A percentile compares a stretch with the other conserved stretches of the same genome.
These are phyloP conservation scores for Siphamia tubifer DNA, from an alignment of 2,113 vertebrate genomes.

Conservation along the genomic window DNA sequence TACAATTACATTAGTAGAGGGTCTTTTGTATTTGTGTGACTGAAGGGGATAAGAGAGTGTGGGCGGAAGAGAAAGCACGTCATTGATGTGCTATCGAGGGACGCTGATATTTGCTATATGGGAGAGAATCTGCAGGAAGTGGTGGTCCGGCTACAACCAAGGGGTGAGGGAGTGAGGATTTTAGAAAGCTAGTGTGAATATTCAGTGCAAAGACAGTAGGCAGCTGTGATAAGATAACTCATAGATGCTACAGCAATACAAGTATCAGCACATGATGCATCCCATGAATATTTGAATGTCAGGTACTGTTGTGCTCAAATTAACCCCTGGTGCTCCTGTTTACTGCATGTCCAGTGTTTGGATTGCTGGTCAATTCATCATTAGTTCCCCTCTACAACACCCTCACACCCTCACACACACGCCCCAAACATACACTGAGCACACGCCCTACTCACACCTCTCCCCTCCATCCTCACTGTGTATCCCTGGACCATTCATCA, in stretches of 20 bases:
- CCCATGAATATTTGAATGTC: slow-evolving; percentile 31
- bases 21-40: slow-evolving; percentile 83
- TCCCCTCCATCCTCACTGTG: slow-evolving; percentile 72
- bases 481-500: slow-evolving; percentile 91
- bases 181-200: background rate
- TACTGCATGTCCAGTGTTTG: slow-evolving; percentile 14
- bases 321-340: slow-evolving; percentile 53
- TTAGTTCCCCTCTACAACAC: slow-evolving; percentile 29
- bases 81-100: background rate
- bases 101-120: background rate
- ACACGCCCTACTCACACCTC: slow-evolving; percentile 65
- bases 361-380: slow-evolving; percentile 62
- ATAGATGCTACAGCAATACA: background rate
- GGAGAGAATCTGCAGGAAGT: background rate
- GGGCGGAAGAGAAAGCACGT: background rate
- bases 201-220: background rate
- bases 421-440: slow-evolving; percentile 20
- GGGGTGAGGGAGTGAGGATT: too few relatives aligned
- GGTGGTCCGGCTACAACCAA: background rate
- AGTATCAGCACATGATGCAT: background rate
- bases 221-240: background rate
- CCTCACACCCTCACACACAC: slow-evolving; percentile 19
- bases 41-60: slow-evolving; percentile 6
- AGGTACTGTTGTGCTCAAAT: slow-evolving; percentile 25
- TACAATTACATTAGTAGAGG: slow-evolving; percentile 88